Conservation (phyloP, 2,797 vertebrate genomes). For the Gymnodraco acuticeps region DNA sequence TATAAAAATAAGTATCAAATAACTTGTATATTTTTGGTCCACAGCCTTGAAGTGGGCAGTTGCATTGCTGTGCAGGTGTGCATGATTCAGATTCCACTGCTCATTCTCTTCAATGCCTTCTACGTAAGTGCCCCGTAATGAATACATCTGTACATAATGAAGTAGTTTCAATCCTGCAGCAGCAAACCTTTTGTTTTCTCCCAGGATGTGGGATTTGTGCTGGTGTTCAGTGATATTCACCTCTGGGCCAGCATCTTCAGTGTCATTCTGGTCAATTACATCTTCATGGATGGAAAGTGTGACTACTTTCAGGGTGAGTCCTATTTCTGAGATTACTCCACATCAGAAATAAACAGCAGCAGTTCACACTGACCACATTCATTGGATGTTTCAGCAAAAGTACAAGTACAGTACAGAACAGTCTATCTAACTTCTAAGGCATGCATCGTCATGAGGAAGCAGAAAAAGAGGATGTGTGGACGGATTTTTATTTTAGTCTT, state of each 20-base stretch:
- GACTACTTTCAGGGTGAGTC: constrained; percentile 92
- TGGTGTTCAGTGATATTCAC: constrained; percentile 89
- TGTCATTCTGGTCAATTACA: constrained; percentile 89
- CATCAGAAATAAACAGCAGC: neutral
- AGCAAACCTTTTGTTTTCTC: fast-evolving
- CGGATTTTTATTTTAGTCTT: no score
- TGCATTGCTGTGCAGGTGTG: constrained; percentile 94
- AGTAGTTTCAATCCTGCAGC: neutral
- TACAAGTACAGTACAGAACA: no score
- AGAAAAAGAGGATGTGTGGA: neutral
- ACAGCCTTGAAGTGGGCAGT: constrained; percentile 92
- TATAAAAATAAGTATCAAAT: neutral
- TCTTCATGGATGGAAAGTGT: constrained; percentile 94
- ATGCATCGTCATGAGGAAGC: neutral
- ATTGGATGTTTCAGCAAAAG: neutral
- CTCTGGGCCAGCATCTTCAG: constrained; percentile 93
- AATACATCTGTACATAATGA: neutral
- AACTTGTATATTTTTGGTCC: neutral
- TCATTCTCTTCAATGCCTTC: constrained; percentile 92
- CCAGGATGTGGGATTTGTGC: constrained; percentile 87
- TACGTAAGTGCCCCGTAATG: constrained; percentile 84
- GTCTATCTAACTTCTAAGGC: neutral
- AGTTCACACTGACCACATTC: neutral
- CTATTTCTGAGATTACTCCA: neutral
- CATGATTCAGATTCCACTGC: constrained; percentile 94